These are phyloP conservation scores for Ectropis grisescens DNA, from an alignment of 1,140 invertebrate species.

Conservation along the genomic window DNA sequence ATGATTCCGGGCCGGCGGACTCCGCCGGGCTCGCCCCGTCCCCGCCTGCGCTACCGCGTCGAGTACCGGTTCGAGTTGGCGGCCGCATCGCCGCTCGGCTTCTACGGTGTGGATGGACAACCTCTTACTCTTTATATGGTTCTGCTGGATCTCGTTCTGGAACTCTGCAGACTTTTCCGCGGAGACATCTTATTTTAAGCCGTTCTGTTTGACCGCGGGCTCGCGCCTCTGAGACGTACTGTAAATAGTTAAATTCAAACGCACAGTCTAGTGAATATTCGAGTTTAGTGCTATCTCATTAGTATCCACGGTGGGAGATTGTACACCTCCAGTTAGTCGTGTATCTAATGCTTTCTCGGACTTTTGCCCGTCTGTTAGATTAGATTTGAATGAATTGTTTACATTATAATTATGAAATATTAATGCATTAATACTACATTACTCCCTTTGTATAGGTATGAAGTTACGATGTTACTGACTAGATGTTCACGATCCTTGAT, in stretches of 20 bases:
- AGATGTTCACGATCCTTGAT: slow-evolving; percentile 31
- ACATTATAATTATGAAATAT: slow-evolving; percentile 13
- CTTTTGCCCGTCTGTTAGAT: slow-evolving; percentile 45
- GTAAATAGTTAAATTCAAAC: slow-evolving; percentile 60
- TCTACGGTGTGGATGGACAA: too few relatives aligned
- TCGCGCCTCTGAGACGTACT: slow-evolving; percentile 32
- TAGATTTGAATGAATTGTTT: slow-evolving; percentile 22
- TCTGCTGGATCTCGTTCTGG: slow-evolving; percentile 22
- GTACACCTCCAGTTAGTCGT: slow-evolving; percentile 39
- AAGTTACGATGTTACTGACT: slow-evolving; percentile 33
- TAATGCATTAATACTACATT: slow-evolving; percentile 26
- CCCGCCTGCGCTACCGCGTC: slow-evolving; percentile 2
- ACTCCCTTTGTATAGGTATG: slow-evolving; percentile 31
- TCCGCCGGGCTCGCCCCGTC: slow-evolving; percentile 11
- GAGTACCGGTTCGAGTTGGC: too few relatives aligned
- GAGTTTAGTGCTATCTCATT: slow-evolving; percentile 59
- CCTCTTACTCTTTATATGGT: too few relatives aligned
- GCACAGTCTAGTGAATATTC: slow-evolving; percentile 67
- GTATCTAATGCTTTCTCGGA: slow-evolving; percentile 42
- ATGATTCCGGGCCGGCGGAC: slow-evolving; percentile 72
- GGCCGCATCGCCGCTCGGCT: too few relatives aligned
- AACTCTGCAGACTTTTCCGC: slow-evolving; percentile 22
- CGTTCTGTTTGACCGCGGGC: slow-evolving; percentile 27
- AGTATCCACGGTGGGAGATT: slow-evolving; percentile 51
- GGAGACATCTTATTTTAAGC: slow-evolving; percentile 34